Base-by-base conservation (phyloP, 2,113 vertebrate species). In the Hymenochirus boettgeri region DNA sequence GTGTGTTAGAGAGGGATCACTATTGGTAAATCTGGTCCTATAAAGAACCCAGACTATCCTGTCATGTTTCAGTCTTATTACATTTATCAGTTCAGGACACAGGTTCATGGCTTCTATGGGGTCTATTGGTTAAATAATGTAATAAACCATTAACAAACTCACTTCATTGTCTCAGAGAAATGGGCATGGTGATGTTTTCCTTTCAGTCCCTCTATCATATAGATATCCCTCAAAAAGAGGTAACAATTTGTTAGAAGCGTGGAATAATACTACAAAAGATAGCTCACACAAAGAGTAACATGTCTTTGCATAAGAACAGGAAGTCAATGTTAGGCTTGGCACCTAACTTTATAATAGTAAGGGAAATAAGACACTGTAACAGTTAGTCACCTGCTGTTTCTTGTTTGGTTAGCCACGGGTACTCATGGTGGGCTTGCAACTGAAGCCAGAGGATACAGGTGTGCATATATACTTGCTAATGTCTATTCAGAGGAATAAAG, bases 401-500 rank as follows among this genome's bases (percentile, higher is more conserved):
- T 24, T 58, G 1, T 71, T 75, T 63, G 59, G n/a, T 25, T 71
- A 29, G 19, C 18, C 39, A 37, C n/a, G 52, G 27, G 35, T 15
- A n/a, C 61, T 67, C 70, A 53, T 54, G 71, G 58, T 48, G 61
- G 29, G 50, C 63, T 46, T 47, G 18, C 33, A 65, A 56, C 59
- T 52, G 74, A 47, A 56, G 61, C 48, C 31, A 70, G 33, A 8
- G 62, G 60, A 63, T 69, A 71, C 65, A 75, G 61, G 22, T 76
- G 37, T 63, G 53, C 50, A 18, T 72, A 62, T 65, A 72, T n/a
- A 6, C 2, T 0, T 1, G 12, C 17, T 54, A 0, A 1, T 24
- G 58, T 62, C 57, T 64, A 13, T 24, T 2, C 25, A 51, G 46
- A 21, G 26, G 9, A 70, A 37, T 58, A 72, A 72, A 61, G 0